These are phyloP conservation scores for Helostoma temminkii DNA, from an alignment of 2,797 vertebrate genomes.

Conservation along the genomic window DNA sequence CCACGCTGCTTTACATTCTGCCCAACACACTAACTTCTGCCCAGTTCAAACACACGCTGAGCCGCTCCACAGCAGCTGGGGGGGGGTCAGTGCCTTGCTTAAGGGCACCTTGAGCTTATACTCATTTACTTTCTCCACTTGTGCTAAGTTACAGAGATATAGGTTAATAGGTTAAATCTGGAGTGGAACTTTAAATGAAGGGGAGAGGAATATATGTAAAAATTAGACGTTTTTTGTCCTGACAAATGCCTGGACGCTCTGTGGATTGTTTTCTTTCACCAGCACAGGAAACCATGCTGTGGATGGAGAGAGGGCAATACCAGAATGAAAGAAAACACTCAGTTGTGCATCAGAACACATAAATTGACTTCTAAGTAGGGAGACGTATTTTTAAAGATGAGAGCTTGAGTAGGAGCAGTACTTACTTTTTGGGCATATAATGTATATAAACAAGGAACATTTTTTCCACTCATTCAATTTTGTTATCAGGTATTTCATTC, in stretches of 20 bases:
- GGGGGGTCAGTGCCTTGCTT: slow-evolving; percentile 3
- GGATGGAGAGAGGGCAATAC: too few relatives aligned
- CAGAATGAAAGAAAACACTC: too few relatives aligned
- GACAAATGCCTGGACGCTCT: slow-evolving; percentile 13
- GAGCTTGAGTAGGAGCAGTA: too few relatives aligned
- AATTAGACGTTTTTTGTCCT: neutral
- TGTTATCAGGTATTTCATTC: too few relatives aligned
- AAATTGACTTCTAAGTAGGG: too few relatives aligned
- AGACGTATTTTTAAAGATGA: too few relatives aligned
- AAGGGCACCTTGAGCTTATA: slow-evolving; percentile 15
- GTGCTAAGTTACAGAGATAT: neutral
- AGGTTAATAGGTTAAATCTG: slow-evolving; percentile 8
- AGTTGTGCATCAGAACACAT: too few relatives aligned
- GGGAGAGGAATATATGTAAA: neutral
- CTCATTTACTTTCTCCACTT: slow-evolving; percentile 9
- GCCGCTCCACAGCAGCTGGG: neutral
- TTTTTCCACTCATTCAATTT: too few relatives aligned
- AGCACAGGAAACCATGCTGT: neutral
- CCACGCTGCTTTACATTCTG: slow-evolving; percentile 10
- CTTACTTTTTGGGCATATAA: too few relatives aligned
- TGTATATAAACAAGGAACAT: too few relatives aligned
- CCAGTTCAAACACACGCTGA: neutral
- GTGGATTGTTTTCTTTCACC: slow-evolving; percentile 14
- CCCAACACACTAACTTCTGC: neutral
- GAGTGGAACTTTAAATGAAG: slow-evolving; percentile 14